phyloP scores from a whole-genome alignment of 2,888 invertebrate genomes.

The Timema podura region DNA sequence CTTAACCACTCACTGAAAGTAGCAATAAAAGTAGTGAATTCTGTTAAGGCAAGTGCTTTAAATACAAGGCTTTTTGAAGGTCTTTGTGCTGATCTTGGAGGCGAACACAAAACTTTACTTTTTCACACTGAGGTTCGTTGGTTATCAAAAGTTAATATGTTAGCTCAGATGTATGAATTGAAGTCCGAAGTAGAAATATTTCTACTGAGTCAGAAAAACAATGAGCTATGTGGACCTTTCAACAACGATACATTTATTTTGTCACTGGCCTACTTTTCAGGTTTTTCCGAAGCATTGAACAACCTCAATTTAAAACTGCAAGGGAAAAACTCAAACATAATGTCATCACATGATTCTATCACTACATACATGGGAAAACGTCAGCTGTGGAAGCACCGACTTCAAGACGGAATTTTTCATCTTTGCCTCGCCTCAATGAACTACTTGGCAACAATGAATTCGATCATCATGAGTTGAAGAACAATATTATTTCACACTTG shows the following conservation, averaged over 20 bases:
- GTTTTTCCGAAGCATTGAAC: background rate
- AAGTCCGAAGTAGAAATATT: conserved; percentile 4
- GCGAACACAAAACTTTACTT: background rate
- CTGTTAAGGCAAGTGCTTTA: background rate
- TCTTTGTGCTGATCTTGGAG: conserved; percentile 2
- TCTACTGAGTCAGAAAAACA: background rate
- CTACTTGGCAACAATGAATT: too few species aligned
- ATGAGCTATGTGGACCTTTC: background rate
- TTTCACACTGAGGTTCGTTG: too few species aligned
- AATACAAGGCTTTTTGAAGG: conserved; percentile 6
- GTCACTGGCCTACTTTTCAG: too few species aligned
- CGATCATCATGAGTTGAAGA: too few species aligned
- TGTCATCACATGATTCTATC: too few species aligned
- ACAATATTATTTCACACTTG: too few species aligned
- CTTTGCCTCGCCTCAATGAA: too few species aligned
- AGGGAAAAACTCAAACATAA: too few species aligned
- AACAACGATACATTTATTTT: background rate
- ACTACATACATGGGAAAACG: too few species aligned
- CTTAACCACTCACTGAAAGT: background rate
- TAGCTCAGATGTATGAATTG: conserved; percentile 12
- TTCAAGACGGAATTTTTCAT: too few species aligned
- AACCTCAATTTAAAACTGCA: too few species aligned
- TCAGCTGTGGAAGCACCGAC: too few species aligned
- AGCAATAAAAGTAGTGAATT: background rate
- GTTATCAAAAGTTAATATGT: background rate